Conservation (phyloP, 2,113 vertebrate genomes). For the Tychaedon coryphoeus region DNA sequence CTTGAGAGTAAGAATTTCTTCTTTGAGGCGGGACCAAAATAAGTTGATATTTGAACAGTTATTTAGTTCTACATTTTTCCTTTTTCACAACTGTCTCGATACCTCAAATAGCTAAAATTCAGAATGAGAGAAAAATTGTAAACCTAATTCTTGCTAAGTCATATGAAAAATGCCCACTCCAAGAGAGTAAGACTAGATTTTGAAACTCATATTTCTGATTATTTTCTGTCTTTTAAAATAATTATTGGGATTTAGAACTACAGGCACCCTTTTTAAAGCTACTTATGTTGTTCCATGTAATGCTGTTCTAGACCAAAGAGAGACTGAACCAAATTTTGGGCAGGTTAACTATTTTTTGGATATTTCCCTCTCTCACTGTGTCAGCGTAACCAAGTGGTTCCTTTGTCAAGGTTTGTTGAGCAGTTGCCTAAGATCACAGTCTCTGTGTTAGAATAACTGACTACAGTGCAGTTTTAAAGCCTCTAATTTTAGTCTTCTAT, state of each 20-base stretch:
- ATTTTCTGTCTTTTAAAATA: not conserved
- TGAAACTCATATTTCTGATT: not conserved
- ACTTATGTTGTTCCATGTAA: not conserved
- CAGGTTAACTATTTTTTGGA: not conserved
- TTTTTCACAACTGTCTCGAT: not conserved
- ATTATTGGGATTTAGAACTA: not conserved
- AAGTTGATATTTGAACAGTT: not conserved
- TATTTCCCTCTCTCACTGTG: not conserved
- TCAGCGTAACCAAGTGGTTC: not conserved
- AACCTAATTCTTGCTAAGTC: not conserved
- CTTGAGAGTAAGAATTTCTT: not conserved
- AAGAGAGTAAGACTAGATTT: not conserved
- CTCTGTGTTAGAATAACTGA: not conserved
- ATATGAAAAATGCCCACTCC: not conserved
- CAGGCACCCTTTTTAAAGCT: fast-evolving
- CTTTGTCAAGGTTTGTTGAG: not conserved
- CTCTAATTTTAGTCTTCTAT: not conserved
- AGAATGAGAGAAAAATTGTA: not conserved
- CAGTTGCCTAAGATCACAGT: not conserved
- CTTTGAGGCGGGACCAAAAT: not conserved
- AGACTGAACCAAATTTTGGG: not conserved
- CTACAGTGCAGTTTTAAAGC: not conserved
- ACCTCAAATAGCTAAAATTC: not conserved
- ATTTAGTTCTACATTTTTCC: not conserved
- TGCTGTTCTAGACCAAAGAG: not conserved